A percentile compares a stretch with the other conserved stretches of the same genome.
These are phyloP conservation scores for Lasioglossum lativentre DNA, from an alignment of 2,888 invertebrate genomes.

Conservation along the genomic window DNA sequence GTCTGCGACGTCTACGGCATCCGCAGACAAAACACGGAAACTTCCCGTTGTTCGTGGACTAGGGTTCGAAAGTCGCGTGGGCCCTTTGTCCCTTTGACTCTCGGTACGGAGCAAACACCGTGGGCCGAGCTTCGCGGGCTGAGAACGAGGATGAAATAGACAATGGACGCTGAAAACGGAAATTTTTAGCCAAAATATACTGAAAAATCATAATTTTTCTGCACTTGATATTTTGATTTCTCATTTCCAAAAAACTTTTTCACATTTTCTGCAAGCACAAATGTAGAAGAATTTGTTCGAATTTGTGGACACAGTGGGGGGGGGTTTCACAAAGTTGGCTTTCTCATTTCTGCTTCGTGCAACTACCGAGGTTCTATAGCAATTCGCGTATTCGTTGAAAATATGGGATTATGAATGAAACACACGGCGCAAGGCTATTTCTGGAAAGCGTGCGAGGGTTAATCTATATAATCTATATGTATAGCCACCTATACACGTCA, in stretches of 20 bases:
- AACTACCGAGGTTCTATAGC: neutral
- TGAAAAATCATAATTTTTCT: neutral
- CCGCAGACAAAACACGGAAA: neutral
- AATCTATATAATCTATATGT: conserved; percentile 7
- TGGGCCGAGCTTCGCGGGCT: neutral
- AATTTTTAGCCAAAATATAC: neutral
- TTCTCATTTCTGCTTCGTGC: neutral
- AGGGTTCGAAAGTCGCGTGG: neutral
- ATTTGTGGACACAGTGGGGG: too few relatives aligned
- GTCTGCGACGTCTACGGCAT: neutral
- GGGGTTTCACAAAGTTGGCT: too few relatives aligned
- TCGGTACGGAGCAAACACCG: neutral
- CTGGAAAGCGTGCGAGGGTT: neutral
- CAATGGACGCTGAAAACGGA: neutral
- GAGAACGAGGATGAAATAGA: neutral
- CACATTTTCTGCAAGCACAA: too few relatives aligned
- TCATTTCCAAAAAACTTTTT: too few relatives aligned
- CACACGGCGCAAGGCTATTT: neutral
- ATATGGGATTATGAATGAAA: neutral
- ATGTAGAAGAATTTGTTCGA: too few relatives aligned
- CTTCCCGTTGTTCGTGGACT: neutral
- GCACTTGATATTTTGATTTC: too few relatives aligned
- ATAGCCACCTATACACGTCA: neutral
- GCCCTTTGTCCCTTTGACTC: neutral
- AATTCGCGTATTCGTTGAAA: neutral